Evolutionary conservation across 2,888 invertebrate species (phyloP), one percentile per base, ranked within the genome.

Genomic region (Branchellion lobata): DNA sequence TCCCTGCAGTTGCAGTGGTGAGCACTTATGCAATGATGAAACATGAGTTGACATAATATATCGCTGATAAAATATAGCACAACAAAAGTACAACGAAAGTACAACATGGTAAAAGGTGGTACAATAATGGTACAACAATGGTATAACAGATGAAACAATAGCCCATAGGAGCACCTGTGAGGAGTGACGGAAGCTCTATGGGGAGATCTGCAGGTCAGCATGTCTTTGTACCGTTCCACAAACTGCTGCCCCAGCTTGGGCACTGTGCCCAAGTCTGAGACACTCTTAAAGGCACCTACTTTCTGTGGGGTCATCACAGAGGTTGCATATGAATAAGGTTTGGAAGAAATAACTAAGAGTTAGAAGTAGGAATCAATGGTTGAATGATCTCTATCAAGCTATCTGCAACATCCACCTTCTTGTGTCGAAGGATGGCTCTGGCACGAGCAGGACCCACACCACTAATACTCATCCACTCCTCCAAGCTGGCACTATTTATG

Each of bases 391-490:
- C n/a, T n/a, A n/a, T n/a, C n/a, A n/a, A n/a, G n/a, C n/a, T n/a
- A n/a, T n/a, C n/a, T n/a, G n/a, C n/a, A n/a, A n/a, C n/a, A 40
- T 40, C 8, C 40, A 88, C 87, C 84, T 85, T 85, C 82, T 88
- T 85, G 57, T 85, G 85, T 81, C 85, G 86, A 21, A 87, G 84
- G 73, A 88, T 87, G 68, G 87, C 86, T 82, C 87, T 86, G 51
- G 88, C 87, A 82, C 85, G 87, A 61, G 85, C 83, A 29, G 83
- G 84, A 51, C 88, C 88, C 73, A 88, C 84, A 33, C 88, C 87
- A 82, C 83, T 83, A 61, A 88, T 82, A 65, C 85, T 84, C 82
- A 85, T 87, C 79, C 88, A 84, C 80, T 87, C 86, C 78, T 85
- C 85, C 65, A 86, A 84, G 73, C 84, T 84, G 75, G 87, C 87